Evolutionary conservation across 2,888 invertebrate species (phyloP), one percentile per base, ranked within the genome.

Genomic region (Erannis defoliaria): DNA sequence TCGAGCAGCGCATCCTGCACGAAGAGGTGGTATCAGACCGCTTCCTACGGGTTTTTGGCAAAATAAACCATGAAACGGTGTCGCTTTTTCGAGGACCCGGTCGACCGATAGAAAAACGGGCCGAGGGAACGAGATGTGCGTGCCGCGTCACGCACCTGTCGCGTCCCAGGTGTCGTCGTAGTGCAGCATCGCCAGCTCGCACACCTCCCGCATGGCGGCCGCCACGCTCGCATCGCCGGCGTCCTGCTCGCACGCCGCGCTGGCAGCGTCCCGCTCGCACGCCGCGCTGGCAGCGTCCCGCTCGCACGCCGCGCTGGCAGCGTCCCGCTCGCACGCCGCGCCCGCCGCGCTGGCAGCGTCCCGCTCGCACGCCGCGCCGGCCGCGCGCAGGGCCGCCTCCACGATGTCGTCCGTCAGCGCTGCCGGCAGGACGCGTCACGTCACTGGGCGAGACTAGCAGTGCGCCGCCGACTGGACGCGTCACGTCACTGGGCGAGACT

Each of bases 131-230:
- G n/a, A n/a, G n/a, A n/a, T n/a, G n/a, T n/a, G 26, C 8, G 4
- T 26, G 8, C 26, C 26, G 12, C n/a, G 29, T 33, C 2, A 14
- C 16, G 6, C 16, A 68, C 68, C 59, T 33, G 51, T 14, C 1
- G 18, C 2, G n/a, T 21, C 5, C 64, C 66, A 64, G 2, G 61
- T n/a, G 12, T 45, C 61, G 38, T 56, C 43, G 18, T 64, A 63
- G 48, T 65, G 53, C 37, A 67, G 40, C 23, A 65, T 48, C 12
- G 67, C 64, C 12, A 60, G 55, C 31, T 67, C 64, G 16, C 56
- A 65, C 29, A 67, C 8, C 14, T 46, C 38, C 1, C 53, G 8
- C 10, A 65, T 6, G 46, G 48, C 43, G 9, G 35, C 62, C 35
- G 35, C 48, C 26, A 55, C 54, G 9, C 46, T 16, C 43, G 37